These are phyloP conservation scores for Diprion similis DNA, from an alignment of 1,140 invertebrate species.

Conservation along the genomic window DNA sequence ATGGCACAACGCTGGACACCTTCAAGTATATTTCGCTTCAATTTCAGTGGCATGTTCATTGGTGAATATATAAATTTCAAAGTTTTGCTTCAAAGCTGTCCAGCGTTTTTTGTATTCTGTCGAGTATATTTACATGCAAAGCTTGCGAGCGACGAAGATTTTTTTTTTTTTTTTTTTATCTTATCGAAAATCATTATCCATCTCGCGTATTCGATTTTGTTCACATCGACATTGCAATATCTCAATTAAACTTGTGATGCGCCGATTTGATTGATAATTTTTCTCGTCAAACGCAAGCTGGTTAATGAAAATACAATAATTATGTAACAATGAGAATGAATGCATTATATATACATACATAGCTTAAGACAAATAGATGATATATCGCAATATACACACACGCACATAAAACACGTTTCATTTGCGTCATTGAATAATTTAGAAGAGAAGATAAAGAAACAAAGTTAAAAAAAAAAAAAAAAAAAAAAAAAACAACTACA, in stretches of 20 bases:
- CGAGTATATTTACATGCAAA: neutral
- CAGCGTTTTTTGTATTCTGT: constrained; percentile 2
- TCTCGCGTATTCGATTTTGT: neutral
- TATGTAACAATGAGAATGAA: neutral
- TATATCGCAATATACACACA: constrained; percentile 1
- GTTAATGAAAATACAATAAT: neutral
- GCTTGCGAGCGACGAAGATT: neutral
- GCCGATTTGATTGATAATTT: neutral
- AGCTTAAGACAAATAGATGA: neutral
- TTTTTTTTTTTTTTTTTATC: too few species aligned
- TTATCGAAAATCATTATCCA: neutral
- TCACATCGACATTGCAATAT: neutral
- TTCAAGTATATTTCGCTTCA: neutral
- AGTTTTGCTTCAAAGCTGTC: neutral
- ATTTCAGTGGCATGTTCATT: too few species aligned
- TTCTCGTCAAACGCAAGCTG: neutral
- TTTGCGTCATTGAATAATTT: too few species aligned
- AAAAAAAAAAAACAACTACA: too few species aligned
- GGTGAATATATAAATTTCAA: neutral
- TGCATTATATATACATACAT: neutral
- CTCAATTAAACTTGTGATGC: neutral
- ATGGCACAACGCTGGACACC: neutral
- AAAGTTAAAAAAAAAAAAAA: too few species aligned
- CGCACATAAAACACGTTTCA: neutral
- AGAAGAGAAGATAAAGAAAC: too few species aligned